Conservation (phyloP, 2,888 invertebrate genomes). For the Empis livida region DNA sequence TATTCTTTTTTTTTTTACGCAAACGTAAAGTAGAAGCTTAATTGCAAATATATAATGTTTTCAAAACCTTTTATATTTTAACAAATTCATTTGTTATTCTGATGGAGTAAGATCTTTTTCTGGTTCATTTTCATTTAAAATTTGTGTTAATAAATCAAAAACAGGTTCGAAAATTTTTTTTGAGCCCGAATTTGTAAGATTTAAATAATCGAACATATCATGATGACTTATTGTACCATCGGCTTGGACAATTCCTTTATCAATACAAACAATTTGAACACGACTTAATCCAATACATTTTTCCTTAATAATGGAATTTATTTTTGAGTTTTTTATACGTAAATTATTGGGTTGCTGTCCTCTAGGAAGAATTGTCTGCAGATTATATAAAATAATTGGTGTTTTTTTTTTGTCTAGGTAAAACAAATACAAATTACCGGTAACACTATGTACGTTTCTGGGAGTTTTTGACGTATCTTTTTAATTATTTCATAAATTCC, state of each 20-base stretch:
- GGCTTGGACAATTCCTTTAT: conserved; percentile 62
- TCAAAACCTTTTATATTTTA: too few relatives aligned
- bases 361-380: conserved; percentile 75
- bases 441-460: conserved; percentile 68
- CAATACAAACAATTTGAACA: conserved; percentile 66
- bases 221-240: conserved; percentile 75
- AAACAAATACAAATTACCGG: conserved; percentile 47
- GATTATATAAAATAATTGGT: conserved; percentile 17
- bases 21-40: too few relatives aligned
- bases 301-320: conserved; percentile 59
- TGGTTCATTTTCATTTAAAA: conserved; percentile 60
- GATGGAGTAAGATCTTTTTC: conserved; percentile 63
- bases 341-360: conserved; percentile 74
- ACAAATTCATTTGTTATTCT: conserved; percentile 36
- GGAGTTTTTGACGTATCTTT: conserved; percentile 61
- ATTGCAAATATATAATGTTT: too few relatives aligned
- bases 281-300: conserved; percentile 50
- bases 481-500: conserved; percentile 68
- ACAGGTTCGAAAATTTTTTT: conserved; percentile 77
- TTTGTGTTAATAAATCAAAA: conserved; percentile 63
- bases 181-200: conserved; percentile 75
- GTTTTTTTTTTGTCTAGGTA: background rate
- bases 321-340: conserved; percentile 60
- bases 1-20: too few relatives aligned
- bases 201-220: conserved; percentile 83